Percentiles rank a stretch among this genome's conserved stretches.
Evolutionary conservation across 2,113 vertebrate species (phyloP).

Genomic region (Panurus biarmicus): DNA sequence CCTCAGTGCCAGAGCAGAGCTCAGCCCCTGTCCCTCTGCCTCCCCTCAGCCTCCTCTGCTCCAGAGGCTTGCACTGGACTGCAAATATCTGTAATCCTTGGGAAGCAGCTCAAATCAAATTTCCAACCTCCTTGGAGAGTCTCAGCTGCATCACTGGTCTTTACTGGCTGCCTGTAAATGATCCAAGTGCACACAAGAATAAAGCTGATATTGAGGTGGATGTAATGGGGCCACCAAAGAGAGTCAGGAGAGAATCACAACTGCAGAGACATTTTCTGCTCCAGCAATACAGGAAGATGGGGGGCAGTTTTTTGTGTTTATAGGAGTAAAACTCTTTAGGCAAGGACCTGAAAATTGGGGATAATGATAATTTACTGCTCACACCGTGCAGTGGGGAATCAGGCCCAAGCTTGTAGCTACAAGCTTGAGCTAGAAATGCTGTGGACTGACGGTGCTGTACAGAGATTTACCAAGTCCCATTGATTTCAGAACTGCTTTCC

Average conservation of each 20-base stretch:
- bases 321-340: background rate
- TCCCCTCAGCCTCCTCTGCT: background rate
- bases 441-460: background rate
- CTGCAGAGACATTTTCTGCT: background rate
- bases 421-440: background rate
- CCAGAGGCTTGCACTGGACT: background rate
- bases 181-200: background rate
- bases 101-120: background rate
- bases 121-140: background rate
- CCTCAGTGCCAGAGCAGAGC: background rate
- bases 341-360: background rate
- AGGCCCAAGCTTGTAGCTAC: background rate
- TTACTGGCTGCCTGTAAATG: background rate
- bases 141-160: background rate
- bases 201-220: background rate
- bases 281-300: background rate
- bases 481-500: background rate
- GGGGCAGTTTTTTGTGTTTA: background rate
- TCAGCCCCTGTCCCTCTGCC: background rate
- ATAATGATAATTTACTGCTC: background rate
- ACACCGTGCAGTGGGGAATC: background rate
- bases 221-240: background rate
- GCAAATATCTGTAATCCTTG: background rate
- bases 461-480: background rate
- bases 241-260: background rate